phyloP scores from a whole-genome alignment of 2,797 vertebrate genomes.

The Syngnathus rostellatus region DNA sequence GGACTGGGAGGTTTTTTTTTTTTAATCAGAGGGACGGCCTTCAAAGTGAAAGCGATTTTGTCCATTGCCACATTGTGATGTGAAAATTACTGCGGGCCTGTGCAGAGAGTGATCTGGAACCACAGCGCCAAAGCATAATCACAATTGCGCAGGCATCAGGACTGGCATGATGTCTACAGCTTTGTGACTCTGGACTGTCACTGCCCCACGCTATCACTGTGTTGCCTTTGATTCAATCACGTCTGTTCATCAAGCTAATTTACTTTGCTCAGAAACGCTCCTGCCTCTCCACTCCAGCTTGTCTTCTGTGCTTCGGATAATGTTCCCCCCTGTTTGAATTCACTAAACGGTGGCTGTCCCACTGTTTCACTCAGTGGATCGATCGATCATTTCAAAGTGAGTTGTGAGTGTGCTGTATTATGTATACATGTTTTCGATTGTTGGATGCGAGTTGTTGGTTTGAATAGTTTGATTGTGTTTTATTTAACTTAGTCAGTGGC shows the following conservation, averaged over 20 bases:
- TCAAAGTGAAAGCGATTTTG: conserved; percentile 50
- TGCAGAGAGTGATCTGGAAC: conserved; percentile 44
- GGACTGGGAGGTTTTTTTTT: conserved; percentile 19
- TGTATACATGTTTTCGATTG: neutral
- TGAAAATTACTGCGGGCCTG: conserved; percentile 50
- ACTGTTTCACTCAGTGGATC: neutral
- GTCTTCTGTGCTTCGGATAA: neutral
- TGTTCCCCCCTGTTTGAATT: neutral
- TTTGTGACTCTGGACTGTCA: conserved; percentile 25
- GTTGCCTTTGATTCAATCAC: conserved; percentile 24
- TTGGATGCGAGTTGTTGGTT: conserved; percentile 20
- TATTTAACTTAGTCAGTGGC: conserved; percentile 35
- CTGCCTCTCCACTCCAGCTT: conserved; percentile 19
- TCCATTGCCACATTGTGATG: conserved; percentile 45
- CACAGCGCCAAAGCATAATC: conserved; percentile 51
- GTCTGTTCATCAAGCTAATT: conserved; percentile 49
- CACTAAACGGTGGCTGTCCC: neutral
- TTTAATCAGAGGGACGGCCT: conserved; percentile 34
- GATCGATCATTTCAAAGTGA: neutral
- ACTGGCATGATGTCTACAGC: conserved; percentile 42
- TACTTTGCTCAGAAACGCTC: conserved; percentile 24
- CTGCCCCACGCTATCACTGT: conserved; percentile 36
- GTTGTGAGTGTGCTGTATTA: neutral
- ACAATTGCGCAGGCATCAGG: conserved; percentile 51
- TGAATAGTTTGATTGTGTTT: conserved; percentile 26